phyloP scores from a whole-genome alignment of 2,888 invertebrate genomes.

The Nasonia oneida region DNA sequence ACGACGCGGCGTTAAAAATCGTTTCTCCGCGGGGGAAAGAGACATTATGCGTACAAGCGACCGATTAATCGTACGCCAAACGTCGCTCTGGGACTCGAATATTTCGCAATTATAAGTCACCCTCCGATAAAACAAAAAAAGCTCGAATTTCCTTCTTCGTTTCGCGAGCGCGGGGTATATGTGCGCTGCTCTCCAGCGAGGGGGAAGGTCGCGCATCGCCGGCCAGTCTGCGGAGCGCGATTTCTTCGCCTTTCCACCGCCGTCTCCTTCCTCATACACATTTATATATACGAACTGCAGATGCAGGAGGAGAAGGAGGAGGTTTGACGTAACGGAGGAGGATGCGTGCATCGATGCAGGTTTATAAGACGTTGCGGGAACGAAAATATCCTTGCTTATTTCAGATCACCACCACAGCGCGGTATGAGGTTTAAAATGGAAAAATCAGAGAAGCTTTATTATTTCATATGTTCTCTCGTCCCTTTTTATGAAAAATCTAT shows the following conservation, averaged over 20 bases:
- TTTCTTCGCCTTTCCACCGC: neutral
- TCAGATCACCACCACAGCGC: neutral
- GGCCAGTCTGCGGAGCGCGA: constrained; percentile 27
- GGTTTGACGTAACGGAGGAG: neutral
- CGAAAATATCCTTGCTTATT: neutral
- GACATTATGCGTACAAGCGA: no score
- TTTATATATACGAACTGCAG: neutral
- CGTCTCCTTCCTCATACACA: neutral
- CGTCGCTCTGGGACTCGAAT: no score
- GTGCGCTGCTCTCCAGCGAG: constrained; percentile 7
- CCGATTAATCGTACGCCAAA: no score
- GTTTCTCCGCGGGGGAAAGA: no score
- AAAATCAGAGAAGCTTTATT: neutral
- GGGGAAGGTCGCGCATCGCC: constrained; percentile 39
- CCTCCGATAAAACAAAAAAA: neutral
- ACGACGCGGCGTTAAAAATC: no score
- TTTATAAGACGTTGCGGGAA: neutral
- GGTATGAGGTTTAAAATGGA: neutral
- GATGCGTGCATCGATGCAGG: neutral
- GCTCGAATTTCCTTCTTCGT: constrained; percentile 26
- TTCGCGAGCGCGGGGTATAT: neutral
- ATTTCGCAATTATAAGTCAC: neutral
- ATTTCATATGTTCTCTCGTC: neutral
- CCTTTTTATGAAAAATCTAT: neutral
- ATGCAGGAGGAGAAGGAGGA: neutral